Evolutionary conservation across 2,797 vertebrate genomes (phyloP), one percentile per base, ranked within the genome.

Genomic region (Clarias fuscus): DNA sequence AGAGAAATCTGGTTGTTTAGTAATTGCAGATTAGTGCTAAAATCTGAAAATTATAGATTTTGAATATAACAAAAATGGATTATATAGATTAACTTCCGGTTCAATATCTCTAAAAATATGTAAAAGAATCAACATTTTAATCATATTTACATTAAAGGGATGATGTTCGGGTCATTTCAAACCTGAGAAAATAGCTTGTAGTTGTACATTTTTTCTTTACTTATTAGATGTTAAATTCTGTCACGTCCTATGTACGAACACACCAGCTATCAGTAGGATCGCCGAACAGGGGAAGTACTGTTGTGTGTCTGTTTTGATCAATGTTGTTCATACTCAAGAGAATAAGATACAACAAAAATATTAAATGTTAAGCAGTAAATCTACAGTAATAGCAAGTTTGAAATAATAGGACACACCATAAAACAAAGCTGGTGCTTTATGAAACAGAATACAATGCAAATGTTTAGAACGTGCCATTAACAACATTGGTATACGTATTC

Each of bases 111-210:
- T 20, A 61, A 78, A 59, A 33, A 7, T 59, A 62, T 22, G 33
- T 11, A 40, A 43, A 64, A 5, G 27, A 37, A 62, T 22, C 43
- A 48, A 48, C 43, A 10, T 15, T 33, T 14, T 7, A 24, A 80
- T 43, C 22, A 43, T 43, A 65, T 80, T 65, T 43, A 65, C 78
- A 80, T n/a, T 17, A 64, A 1, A 7, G 1, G 10, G 3, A 65
- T 81, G 24, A 48, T 27, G 40, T 65, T 53, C 30, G 79, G 79
- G 62, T 67, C 79, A 82, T 82, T 82, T 30, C 62, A 43, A 67
- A 67, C 79, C 62, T 82, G 62, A 65, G 43, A 27, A 53, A 82
- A 67, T 7, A 67, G 62, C n/a, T 22, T 62, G 40, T 0, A 40
- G 40, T 53, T 82, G 79, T 67, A 82, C 30, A 48, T 27, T 48